Evolutionary conservation across 2,113 vertebrate species (phyloP), one percentile per base, ranked within the genome.

Genomic region (Balaeniceps rex): DNA sequence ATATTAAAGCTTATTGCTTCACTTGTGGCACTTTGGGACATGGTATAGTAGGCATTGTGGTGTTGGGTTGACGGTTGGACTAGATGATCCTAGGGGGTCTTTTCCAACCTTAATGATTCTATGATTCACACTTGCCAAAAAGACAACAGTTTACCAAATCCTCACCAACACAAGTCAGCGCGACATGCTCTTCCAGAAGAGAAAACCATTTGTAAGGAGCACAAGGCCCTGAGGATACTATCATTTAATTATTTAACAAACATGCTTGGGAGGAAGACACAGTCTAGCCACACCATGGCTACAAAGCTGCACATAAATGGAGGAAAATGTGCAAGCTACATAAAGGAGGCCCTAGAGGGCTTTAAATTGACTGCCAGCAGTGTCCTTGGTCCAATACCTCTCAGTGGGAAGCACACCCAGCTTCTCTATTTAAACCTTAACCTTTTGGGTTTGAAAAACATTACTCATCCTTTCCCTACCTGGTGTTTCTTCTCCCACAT

Each of bases 401-500:
- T 4, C 3, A 60, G 12, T 28, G 5, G 16, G 8, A 88, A 47
- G 5, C 22, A 49, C 9, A 58, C 2, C 3, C 21, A 78, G 31
- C 14, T 29, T n/a, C 25, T n/a, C 14, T 46, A 22, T 19, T 49
- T 57, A 51, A 61, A 87, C 25, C 22, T 78, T 70, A 80, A 44
- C 24, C 31, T 90, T 84, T 28, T 8, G 3, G 8, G 21, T 38
- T 69, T 71, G 54, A 70, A 81, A 86, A 69, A 34, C 15, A 31
- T 26, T 19, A 72, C 23, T 31, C 23, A 64, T 64, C 10, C 24
- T 71, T 83, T 60, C 33, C 96, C 24, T 95, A 99, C 99, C 99
- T 99, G 99, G 49, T 98, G 96, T 90, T 98, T 98, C 92, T 98
- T 99, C 72, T 99, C 98, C 99, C 99, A 99, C 90, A 99, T 98